Evolutionary conservation across 2,888 invertebrate genomes (phyloP).

Genomic region (Geotrupes spiniger): DNA sequence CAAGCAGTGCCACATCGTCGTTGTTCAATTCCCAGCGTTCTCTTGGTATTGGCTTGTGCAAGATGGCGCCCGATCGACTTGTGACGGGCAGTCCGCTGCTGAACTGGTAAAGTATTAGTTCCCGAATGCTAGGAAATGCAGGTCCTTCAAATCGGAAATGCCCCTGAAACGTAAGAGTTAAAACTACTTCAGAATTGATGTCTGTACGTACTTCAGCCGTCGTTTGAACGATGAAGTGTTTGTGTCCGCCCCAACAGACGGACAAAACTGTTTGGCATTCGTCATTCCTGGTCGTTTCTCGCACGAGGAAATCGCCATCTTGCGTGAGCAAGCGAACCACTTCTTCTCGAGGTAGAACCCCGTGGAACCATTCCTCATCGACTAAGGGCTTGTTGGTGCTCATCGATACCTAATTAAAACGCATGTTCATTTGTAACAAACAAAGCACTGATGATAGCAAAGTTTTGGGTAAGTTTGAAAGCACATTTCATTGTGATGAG

Average conservation of each 20-base stretch:
- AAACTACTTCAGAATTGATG: slow-evolving; percentile 6
- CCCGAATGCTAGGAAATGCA: slow-evolving; percentile 88
- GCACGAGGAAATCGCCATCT: slow-evolving; percentile 91
- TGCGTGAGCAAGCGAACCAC: slow-evolving; percentile 86
- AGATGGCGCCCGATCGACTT: slow-evolving; percentile 85
- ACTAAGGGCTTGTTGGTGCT: slow-evolving; percentile 66
- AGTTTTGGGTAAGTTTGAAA: neutral
- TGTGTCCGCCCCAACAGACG: slow-evolving; percentile 94
- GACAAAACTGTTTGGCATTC: slow-evolving; percentile 91
- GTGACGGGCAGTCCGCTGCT: slow-evolving; percentile 86
- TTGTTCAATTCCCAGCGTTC: slow-evolving; percentile 96
- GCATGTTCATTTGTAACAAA: neutral
- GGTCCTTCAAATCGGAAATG: slow-evolving; percentile 93
- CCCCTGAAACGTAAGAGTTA: slow-evolving; percentile 57
- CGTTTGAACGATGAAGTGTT: slow-evolving; percentile 96
- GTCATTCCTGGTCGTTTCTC: slow-evolving; percentile 89
- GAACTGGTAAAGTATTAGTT: slow-evolving; percentile 86
- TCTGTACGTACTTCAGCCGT: slow-evolving; percentile 71
- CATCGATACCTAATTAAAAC: slow-evolving; percentile 39
- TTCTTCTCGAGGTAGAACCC: slow-evolving; percentile 92
- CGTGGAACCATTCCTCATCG: slow-evolving; percentile 97
- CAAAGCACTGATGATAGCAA: neutral
- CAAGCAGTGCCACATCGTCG: slow-evolving; percentile 85
- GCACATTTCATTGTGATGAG: neutral
- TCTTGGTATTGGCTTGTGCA: slow-evolving; percentile 79